Percentiles rank a stretch among this genome's conserved stretches.
phyloP scores from a whole-genome alignment of 2,888 invertebrate species.

The Drosophila pegasa region DNA sequence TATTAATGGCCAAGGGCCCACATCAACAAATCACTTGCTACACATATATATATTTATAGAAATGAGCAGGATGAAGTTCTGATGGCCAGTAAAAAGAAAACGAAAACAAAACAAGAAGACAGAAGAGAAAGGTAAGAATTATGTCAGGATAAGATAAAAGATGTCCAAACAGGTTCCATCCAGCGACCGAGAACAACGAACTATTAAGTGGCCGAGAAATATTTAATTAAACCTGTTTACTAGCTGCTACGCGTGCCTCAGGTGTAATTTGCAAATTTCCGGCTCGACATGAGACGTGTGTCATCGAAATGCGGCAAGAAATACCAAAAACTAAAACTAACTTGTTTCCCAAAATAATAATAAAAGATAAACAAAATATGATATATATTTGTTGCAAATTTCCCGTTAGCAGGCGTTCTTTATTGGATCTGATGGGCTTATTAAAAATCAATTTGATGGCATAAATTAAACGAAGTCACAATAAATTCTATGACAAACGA shows the following conservation, averaged over 20 bases:
- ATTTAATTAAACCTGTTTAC: slow-evolving; percentile 19
- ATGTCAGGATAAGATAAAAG: slow-evolving; percentile 5
- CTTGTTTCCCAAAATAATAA: neutral
- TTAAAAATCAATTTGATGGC: slow-evolving; percentile 50
- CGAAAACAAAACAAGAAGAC: neutral
- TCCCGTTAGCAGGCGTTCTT: slow-evolving; percentile 32
- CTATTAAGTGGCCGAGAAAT: slow-evolving; percentile 11
- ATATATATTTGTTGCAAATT: slow-evolving; percentile 5
- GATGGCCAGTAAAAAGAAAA: neutral
- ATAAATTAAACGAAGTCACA: slow-evolving; percentile 36
- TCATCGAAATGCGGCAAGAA: neutral
- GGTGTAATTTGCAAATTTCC: slow-evolving; percentile 29
- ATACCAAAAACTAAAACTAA: neutral
- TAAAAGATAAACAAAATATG: slow-evolving; percentile 1
- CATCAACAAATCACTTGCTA: slow-evolving; percentile 10
- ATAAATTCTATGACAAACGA: slow-evolving; percentile 43
- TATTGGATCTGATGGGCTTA: slow-evolving; percentile 13
- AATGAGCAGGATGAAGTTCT: neutral
- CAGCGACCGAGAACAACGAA: slow-evolving; percentile 37
- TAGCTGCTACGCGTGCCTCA: neutral
- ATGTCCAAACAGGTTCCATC: slow-evolving; percentile 23
- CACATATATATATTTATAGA: neutral
- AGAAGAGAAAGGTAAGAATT: slow-evolving; percentile 6
- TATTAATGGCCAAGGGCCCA: slow-evolving; percentile 26
- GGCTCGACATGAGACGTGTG: neutral